Percentiles rank a stretch among this genome's conserved stretches.
These are phyloP conservation scores for Cyprinodon brontotheroides DNA, from an alignment of 2,113 vertebrate species.

Conservation along the genomic window DNA sequence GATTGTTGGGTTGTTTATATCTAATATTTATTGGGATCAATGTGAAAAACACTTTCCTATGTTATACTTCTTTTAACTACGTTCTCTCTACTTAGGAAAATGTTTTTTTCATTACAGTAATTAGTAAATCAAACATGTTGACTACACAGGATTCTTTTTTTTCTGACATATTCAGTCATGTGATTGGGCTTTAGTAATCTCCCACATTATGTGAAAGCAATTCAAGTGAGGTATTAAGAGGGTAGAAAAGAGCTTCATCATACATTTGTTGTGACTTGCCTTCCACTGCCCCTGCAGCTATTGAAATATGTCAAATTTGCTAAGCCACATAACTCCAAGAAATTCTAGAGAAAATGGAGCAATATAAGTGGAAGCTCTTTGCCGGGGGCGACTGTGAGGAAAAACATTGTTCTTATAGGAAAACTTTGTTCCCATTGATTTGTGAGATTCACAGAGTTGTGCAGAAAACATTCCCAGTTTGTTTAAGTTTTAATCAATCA, in stretches of 20 bases:
- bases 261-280: not conserved
- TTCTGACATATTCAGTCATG: not conserved
- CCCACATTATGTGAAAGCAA: not conserved
- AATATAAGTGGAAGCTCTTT: too few species aligned
- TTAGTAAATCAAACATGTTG: not conserved
- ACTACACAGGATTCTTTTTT: too few species aligned
- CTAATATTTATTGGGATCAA: not conserved
- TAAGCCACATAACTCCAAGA: too few species aligned
- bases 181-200: not conserved
- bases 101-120: not conserved
- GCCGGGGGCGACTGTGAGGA: too few species aligned
- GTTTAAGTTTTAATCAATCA: too few species aligned
- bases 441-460: not conserved
- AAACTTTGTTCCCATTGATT: not conserved
- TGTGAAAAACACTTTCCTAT: not conserved
- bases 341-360: not conserved
- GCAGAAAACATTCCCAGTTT: not conserved
- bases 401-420: not conserved
- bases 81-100: not conserved
- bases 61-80: not conserved
- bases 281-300: slow-evolving; percentile 17
- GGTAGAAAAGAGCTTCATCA: not conserved
- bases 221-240: not conserved
- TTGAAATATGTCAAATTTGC: slow-evolving; percentile 3
- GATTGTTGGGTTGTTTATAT: not conserved